Conservation (phyloP, 2,113 vertebrate species). For the Xenotilapia leptura region DNA sequence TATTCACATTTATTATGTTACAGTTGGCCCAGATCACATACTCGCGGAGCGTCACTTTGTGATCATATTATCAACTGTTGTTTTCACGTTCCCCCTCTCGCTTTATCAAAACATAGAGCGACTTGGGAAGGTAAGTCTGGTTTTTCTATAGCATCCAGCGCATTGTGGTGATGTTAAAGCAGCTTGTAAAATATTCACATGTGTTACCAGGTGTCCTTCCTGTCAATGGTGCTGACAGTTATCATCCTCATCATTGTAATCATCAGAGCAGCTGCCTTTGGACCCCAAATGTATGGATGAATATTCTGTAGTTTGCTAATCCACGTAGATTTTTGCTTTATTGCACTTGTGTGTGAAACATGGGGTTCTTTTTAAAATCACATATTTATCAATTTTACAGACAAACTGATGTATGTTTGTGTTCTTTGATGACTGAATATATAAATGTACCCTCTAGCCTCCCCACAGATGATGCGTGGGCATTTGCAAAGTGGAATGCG, state of each 20-base stretch:
- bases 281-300: constrained; percentile 76
- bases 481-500: constrained; percentile 85
- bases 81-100: constrained; percentile 84
- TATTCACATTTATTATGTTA: constrained; percentile 9
- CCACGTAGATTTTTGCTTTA: not conserved
- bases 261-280: constrained; percentile 77
- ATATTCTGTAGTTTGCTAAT: not conserved
- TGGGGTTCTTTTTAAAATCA: not conserved
- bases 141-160: not conserved
- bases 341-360: not conserved
- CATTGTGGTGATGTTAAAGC: not conserved
- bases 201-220: constrained; percentile 80
- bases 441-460: constrained; percentile 57
- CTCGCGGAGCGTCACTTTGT: constrained; percentile 82
- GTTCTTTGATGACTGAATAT: not conserved
- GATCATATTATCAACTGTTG: constrained; percentile 78
- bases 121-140: constrained; percentile 83
- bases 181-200: not conserved
- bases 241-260: constrained; percentile 79
- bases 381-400: not conserved
- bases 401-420: not conserved
- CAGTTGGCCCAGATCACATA: constrained; percentile 79
- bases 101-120: constrained; percentile 83
- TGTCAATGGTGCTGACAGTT: constrained; percentile 84
- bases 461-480: constrained; percentile 82